Evolutionary conservation across 2,888 invertebrate genomes (phyloP).

Genomic region (Drosophila longiperda): DNA sequence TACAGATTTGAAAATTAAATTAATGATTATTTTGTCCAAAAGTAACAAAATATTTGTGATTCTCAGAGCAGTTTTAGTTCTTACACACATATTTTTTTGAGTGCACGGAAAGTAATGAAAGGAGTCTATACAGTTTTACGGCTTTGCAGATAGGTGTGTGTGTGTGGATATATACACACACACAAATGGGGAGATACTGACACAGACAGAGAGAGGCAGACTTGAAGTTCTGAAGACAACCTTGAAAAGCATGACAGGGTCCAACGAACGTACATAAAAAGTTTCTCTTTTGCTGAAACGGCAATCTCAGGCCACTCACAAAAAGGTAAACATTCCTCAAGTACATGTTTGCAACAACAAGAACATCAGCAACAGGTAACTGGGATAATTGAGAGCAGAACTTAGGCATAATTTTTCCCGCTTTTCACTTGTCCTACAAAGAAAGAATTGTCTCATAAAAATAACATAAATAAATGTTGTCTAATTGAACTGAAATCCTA

Average conservation of each 20-base stretch:
- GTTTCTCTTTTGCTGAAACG: slow-evolving; percentile 63
- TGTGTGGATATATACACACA: slow-evolving; percentile 12
- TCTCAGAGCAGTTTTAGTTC: neutral
- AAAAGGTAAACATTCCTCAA: slow-evolving; percentile 61
- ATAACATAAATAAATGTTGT: neutral
- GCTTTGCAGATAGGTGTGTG: slow-evolving; percentile 15
- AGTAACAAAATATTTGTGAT: neutral
- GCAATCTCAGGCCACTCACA: slow-evolving; percentile 59
- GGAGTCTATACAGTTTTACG: slow-evolving; percentile 52
- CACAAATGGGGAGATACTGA: neutral
- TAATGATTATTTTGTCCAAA: neutral
- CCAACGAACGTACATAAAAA: slow-evolving; percentile 74
- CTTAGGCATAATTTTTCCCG: slow-evolving; percentile 11
- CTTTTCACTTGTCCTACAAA: slow-evolving; percentile 3
- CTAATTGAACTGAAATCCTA: neutral
- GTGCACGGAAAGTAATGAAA: slow-evolving; percentile 61
- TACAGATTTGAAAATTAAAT: neutral
- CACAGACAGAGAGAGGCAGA: slow-evolving; percentile 17
- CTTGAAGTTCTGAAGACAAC: slow-evolving; percentile 57
- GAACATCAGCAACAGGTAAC: slow-evolving; percentile 36
- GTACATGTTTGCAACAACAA: slow-evolving; percentile 42
- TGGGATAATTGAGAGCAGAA: slow-evolving; percentile 20
- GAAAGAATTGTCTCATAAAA: neutral
- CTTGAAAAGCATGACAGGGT: slow-evolving; percentile 70
- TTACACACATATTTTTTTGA: neutral